Evolutionary conservation across 2,888 invertebrate genomes (phyloP).

Genomic region (Calliscelio sp.): DNA sequence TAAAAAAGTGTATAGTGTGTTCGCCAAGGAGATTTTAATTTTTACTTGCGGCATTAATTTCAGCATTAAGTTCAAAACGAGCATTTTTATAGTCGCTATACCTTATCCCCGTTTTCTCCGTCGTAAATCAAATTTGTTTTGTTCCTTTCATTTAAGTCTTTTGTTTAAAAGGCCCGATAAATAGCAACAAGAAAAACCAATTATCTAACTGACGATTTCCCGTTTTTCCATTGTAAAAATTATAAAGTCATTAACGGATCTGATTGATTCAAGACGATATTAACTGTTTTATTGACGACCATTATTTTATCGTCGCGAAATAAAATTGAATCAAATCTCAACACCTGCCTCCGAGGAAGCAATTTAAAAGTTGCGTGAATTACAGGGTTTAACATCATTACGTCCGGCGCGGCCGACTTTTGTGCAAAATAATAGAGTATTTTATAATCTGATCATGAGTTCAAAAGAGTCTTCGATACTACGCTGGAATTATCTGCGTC

Average conservation of each 20-base stretch:
- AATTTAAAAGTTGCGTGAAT: slow-evolving; percentile 80
- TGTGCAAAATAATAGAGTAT: slow-evolving; percentile 72
- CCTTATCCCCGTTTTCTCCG: not conserved
- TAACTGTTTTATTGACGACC: slow-evolving; percentile 44
- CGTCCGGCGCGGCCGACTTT: slow-evolving; percentile 72
- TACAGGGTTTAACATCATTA: slow-evolving; percentile 79
- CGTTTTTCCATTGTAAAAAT: slow-evolving; percentile 2
- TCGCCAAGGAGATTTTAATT: slow-evolving; percentile 6
- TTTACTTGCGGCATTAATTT: slow-evolving; percentile 9
- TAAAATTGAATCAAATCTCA: slow-evolving; percentile 79
- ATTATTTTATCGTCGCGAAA: slow-evolving; percentile 58
- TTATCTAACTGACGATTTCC: too few relatives aligned
- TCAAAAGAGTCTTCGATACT: slow-evolving; percentile 45
- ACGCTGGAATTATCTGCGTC: slow-evolving; percentile 59
- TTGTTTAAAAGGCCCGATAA: too few relatives aligned
- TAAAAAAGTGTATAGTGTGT: slow-evolving; percentile 33
- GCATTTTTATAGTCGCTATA: slow-evolving; percentile 21
- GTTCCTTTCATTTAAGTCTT: too few relatives aligned
- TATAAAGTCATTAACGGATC: slow-evolving; percentile 21
- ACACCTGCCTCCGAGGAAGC: slow-evolving; percentile 80
- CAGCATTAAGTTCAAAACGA: slow-evolving; percentile 5
- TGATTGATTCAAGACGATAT: slow-evolving; percentile 13
- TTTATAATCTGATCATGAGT: slow-evolving; percentile 72
- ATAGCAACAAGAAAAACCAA: too few relatives aligned
- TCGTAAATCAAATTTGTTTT: slow-evolving; percentile 1